These are phyloP conservation scores for Amazona vittata DNA, from an alignment of 2,113 vertebrate species.

Conservation along the genomic window DNA sequence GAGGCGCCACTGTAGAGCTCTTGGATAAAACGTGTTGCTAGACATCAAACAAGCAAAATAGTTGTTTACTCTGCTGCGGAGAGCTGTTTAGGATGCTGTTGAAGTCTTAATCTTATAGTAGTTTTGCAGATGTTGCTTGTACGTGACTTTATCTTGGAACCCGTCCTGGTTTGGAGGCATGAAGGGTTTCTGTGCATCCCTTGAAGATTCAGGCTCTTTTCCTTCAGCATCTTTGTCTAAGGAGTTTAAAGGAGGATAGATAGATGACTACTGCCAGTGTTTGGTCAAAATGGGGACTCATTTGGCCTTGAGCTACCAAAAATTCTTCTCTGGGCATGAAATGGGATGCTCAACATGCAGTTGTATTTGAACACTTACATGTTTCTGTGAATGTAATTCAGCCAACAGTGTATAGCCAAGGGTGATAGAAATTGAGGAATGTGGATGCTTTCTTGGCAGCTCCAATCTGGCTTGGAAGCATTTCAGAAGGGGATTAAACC, in stretches of 20 bases:
- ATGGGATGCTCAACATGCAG: not conserved
- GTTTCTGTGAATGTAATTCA: slow-evolving; percentile 23
- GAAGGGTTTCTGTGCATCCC: not conserved
- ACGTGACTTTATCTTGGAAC: not conserved
- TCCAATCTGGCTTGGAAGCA: not conserved
- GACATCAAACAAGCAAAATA: slow-evolving; percentile 15
- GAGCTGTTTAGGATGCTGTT: slow-evolving; percentile 22
- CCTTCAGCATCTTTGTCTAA: not conserved
- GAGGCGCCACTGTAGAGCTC: not conserved
- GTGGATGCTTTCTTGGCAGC: slow-evolving; percentile 54
- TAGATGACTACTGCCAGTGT: not conserved
- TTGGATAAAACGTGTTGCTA: not conserved
- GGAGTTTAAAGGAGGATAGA: not conserved
- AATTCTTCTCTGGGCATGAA: not conserved
- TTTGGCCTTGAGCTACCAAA: not conserved
- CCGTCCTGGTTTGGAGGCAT: not conserved
- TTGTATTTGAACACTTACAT: not conserved
- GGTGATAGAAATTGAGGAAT: slow-evolving; percentile 51
- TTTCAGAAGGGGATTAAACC: slow-evolving; percentile 61
- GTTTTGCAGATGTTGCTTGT: not conserved
- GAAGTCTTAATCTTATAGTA: not conserved
- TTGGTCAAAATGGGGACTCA: not conserved
- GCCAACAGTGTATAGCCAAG: slow-evolving; percentile 26
- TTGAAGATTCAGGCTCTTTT: not conserved
- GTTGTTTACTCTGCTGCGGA: slow-evolving; percentile 11